Evolutionary conservation across 2,888 invertebrate species (phyloP), one percentile per base, ranked within the genome.

Genomic region (Acleris holmiana): DNA sequence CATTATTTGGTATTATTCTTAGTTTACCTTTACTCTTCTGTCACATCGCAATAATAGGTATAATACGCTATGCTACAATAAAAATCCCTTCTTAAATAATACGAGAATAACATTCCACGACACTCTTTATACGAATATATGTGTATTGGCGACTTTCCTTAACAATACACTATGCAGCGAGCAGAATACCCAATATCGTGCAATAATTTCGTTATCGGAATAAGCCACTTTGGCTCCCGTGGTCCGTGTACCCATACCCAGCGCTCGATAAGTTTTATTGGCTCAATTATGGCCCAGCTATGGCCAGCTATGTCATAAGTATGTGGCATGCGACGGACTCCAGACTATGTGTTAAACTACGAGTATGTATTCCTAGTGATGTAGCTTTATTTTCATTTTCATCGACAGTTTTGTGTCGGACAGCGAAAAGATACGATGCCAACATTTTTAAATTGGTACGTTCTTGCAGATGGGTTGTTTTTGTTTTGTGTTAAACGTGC

Each of bases 211-310:
- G 44, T 55, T 73, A 73, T 76, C 72, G 68, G 69, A 64, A 68
- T 70, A 68, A 72, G 73, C 71, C 66, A 69, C 69, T 74, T 68
- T 56, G 65, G 68, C 68, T 70, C 67, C 66, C 55, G 58, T 49
- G 61, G 64, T 48, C 55, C 67, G 68, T 66, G 58, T 61, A 51
- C 61, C 61, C 50, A 64, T 61, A 58, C 57, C 66, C 66, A 17
- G 47, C 35, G 60, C 49, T 67, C 61, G 67, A 66, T 57, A 73
- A 80, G 74, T 78, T 83, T 84, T 84, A 84, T 82, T 79, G 80
- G 77, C 75, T 80, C 79, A 79, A 83, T 84, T 79, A 76, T 76
- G 75, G 74, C 75, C 74, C 73, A 71, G 73, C 75, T 73, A 73
- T 74, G 73, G 74, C 75, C 73, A 71, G 73, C 75, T 73, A 73